A percentile compares a stretch with the other conserved stretches of the same genome.
Evolutionary conservation across 1,140 invertebrate species (phyloP).

Genomic region (Notospermus geniculatus): DNA sequence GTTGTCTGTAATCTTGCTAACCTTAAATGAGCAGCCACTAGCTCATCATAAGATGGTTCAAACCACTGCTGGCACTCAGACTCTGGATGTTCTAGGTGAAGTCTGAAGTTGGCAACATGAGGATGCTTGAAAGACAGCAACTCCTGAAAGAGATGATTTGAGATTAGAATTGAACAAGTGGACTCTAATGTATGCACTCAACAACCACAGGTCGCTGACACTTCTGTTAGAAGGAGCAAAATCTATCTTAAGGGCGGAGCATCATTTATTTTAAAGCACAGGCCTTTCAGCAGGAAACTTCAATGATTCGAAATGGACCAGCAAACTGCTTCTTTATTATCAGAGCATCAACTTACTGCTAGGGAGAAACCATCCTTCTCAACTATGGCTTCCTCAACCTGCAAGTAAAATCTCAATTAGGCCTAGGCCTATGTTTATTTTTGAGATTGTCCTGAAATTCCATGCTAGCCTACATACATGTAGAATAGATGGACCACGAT

Average conservation of each 20-base stretch:
- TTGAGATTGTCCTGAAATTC: too few species aligned
- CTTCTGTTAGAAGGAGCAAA: too few species aligned
- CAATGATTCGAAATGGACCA: too few species aligned
- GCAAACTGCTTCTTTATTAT: too few species aligned
- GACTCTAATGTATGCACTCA: neutral
- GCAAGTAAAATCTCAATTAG: neutral
- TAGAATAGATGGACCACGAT: too few species aligned
- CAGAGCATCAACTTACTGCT: slow-evolving; percentile 6
- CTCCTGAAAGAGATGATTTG: slow-evolving; percentile 55
- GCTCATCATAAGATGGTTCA: slow-evolving; percentile 73
- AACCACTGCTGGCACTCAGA: slow-evolving; percentile 70
- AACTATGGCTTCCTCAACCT: neutral
- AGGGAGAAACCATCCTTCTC: slow-evolving; percentile 3
- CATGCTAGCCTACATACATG: too few species aligned
- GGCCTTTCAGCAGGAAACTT: too few species aligned
- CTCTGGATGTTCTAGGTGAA: slow-evolving; percentile 69
- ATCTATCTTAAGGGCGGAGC: too few species aligned
- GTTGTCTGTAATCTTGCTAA: slow-evolving; percentile 32
- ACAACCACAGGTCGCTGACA: neutral
- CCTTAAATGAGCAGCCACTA: slow-evolving; percentile 78
- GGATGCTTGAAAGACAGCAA: slow-evolving; percentile 74
- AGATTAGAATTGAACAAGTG: neutral
- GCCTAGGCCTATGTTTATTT: neutral
- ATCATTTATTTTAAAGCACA: too few species aligned
- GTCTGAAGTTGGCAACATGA: slow-evolving; percentile 69